Base-by-base conservation (phyloP, 2,797 vertebrate species). In the Phylloscopus collybita region DNA sequence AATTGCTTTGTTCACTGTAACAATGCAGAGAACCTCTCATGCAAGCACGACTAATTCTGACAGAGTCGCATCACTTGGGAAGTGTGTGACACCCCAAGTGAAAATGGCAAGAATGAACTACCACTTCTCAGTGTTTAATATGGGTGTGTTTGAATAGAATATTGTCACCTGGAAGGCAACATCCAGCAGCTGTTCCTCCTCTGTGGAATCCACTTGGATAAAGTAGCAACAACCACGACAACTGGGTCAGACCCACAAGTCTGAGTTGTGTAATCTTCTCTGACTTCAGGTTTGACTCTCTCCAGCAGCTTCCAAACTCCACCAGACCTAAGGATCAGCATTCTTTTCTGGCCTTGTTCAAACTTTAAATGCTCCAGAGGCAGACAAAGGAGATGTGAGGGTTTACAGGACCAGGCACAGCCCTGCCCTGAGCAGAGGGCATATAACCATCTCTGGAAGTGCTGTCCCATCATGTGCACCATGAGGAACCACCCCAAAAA, bases 1-100 rank as follows among this genome's bases (percentile, higher is more conserved):
- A 97, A 98, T 98, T 96, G 95, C 97, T 96, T 97, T 97, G 96
- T 97, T 98, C 98, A 97, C 95, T 95, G 92, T 95, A 97, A 95
- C 90, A 96, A 96, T 95, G 85, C 76, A 81, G 95, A 92, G 96
- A 96, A 92, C 84, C 80, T 90, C 94, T 96, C 88, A 96, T 67
- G 91, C 60, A 83, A 96, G 88, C 82, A 89, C 30, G 2, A 91
- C 85, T 93, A 86, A 94, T 96, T 96, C 93, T 91, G 79, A 61
- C 89, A 90, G 87, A 96, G 94, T 64, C 85, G 30, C 80, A 93
- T 96, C 80, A 66, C 70, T 82, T 75, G 93, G 64, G 64, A 93
- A 96, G 82, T 53, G 61, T 30, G 80, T 51, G 65, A 34, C 18
- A 65, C 38, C 53, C 66, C 80, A 92, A 95, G 82, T 25, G 16